Percentiles rank a stretch among this genome's conserved stretches.
These are phyloP conservation scores for Lethenteron camtschaticum DNA, from an alignment of 2,113 vertebrate genomes.

Conservation along the genomic window DNA sequence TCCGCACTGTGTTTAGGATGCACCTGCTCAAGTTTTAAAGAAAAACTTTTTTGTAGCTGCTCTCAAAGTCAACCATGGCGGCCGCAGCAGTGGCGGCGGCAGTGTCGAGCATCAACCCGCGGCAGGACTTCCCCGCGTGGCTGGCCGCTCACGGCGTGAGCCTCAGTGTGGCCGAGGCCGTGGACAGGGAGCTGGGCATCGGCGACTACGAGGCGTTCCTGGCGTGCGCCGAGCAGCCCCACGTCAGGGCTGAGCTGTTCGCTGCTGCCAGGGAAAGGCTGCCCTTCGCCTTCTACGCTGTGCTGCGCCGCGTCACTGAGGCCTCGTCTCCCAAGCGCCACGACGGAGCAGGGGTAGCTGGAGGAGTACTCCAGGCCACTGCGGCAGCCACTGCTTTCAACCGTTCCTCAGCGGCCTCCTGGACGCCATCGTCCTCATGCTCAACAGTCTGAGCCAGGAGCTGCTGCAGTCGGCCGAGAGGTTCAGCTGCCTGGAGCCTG, in stretches of 20 bases:
- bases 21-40: too few relatives aligned
- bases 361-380: background rate
- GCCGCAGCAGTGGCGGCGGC: too few relatives aligned
- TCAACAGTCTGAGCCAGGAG: conserved; percentile 1
- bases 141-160: conserved; percentile 3
- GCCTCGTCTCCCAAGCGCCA: background rate
- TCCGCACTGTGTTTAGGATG: too few relatives aligned
- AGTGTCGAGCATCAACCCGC: background rate
- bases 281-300: conserved; percentile 1
- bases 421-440: background rate
- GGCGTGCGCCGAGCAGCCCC: background rate
- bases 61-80: too few relatives aligned
- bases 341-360: background rate
- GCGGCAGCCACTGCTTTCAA: background rate
- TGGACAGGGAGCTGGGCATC: conserved; percentile 1
- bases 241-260: background rate
- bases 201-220: background rate
- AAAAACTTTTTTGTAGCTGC: too few relatives aligned
- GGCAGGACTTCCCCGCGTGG: conserved; percentile 3
- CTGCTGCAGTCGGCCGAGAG: conserved; percentile 2
- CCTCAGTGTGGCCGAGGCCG: background rate
- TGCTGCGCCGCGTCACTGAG: background rate
- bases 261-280: background rate
- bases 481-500: conserved; percentile 4
- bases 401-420: background rate